A percentile compares a stretch with the other conserved stretches of the same genome.
These are phyloP conservation scores for Cosmia trapezina DNA, from an alignment of 2,888 invertebrate genomes.

Conservation along the genomic window DNA sequence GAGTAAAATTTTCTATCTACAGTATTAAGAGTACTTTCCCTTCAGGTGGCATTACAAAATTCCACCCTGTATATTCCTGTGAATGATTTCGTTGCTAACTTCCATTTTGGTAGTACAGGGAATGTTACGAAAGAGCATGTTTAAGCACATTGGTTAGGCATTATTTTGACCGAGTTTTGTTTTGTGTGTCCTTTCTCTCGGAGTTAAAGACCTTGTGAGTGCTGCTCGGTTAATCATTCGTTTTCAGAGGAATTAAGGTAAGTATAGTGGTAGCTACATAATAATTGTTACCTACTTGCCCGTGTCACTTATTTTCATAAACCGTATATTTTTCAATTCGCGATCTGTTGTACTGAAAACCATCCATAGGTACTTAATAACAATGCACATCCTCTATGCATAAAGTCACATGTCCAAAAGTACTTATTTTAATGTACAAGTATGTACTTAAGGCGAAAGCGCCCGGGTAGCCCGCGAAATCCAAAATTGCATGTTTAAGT, in stretches of 20 bases:
- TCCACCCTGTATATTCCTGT: too few relatives aligned
- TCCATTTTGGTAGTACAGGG: too few relatives aligned
- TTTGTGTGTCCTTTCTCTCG: conserved; percentile 42
- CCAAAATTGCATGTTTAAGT: too few relatives aligned
- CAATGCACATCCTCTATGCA: not conserved
- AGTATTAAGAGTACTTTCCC: too few relatives aligned
- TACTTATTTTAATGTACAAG: too few relatives aligned
- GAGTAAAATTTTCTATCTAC: too few relatives aligned
- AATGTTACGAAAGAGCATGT: too few relatives aligned
- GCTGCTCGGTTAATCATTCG: conserved; percentile 25
- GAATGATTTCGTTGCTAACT: too few relatives aligned
- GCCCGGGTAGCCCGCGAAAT: too few relatives aligned
- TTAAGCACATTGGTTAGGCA: conserved; percentile 16
- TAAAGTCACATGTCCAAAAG: not conserved
- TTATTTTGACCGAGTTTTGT: conserved; percentile 46
- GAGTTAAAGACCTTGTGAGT: conserved; percentile 38
- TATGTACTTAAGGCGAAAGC: too few relatives aligned
- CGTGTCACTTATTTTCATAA: not conserved
- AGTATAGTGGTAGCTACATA: not conserved
- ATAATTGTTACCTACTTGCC: not conserved
- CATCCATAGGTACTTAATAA: not conserved
- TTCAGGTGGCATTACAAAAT: too few relatives aligned
- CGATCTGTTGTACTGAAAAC: not conserved
- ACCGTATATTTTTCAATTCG: not conserved
- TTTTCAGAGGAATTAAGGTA: conserved; percentile 23